Conservation (phyloP, 2,888 invertebrate species). For the Eueremaeus valkanovi region DNA sequence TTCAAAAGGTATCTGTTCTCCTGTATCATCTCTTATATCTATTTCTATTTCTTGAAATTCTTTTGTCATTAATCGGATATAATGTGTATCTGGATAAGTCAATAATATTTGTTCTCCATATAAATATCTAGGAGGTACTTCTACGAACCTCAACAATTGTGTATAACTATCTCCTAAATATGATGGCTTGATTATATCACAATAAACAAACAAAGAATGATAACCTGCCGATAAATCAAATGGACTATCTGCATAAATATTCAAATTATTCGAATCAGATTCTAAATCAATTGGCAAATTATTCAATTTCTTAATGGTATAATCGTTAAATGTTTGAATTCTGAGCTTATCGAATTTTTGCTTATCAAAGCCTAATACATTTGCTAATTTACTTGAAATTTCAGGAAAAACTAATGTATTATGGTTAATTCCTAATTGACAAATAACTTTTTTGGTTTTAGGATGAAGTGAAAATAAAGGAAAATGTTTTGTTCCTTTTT, state of each 20-base stretch:
- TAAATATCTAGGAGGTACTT: neutral
- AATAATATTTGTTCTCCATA: neutral
- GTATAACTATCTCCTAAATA: neutral
- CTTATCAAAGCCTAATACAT: neutral
- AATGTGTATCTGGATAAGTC: neutral
- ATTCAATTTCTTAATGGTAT: neutral
- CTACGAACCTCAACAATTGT: neutral
- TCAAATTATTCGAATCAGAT: neutral
- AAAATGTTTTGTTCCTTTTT: no score
- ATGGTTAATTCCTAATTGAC: no score
- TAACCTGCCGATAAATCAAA: neutral
- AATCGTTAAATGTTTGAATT: neutral
- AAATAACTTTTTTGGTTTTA: no score
- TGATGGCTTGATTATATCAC: neutral
- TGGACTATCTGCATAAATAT: neutral
- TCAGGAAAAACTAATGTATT: no score
- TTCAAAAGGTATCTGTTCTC: neutral
- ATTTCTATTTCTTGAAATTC: neutral
- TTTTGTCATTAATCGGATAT: neutral
- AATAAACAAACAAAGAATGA: constrained; percentile 3
- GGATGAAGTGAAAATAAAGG: no score
- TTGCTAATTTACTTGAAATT: neutral
- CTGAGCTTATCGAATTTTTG: neutral
- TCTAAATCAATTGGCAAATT: neutral
- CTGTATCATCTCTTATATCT: constrained; percentile 9